phyloP scores from a whole-genome alignment of 64 coral and sea anemone genomes.

The Trachythela sp. region DNA sequence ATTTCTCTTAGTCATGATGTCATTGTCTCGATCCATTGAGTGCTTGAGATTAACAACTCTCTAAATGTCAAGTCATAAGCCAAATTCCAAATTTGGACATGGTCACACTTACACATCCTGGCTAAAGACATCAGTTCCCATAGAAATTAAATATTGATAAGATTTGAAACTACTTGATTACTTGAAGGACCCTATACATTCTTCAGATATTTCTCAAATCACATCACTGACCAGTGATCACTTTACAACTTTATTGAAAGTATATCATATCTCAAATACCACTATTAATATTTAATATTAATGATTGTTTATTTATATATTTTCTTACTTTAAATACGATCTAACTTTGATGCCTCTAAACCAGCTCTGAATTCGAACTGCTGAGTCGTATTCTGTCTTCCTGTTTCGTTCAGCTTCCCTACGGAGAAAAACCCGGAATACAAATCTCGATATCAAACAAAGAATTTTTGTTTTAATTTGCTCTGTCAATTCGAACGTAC shows the following conservation, averaged over 20 bases:
- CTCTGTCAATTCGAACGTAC: too few relatives aligned
- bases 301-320: too few relatives aligned
- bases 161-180: neutral
- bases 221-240: too few relatives aligned
- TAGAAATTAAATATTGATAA: neutral
- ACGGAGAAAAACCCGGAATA: neutral
- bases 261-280: too few relatives aligned
- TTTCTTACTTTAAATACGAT: slow-evolving; percentile 81
- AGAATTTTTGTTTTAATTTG: neutral
- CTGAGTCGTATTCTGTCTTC: slow-evolving; percentile 51
- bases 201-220: neutral
- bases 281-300: too few relatives aligned
- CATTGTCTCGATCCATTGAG: too few relatives aligned
- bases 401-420: slow-evolving; percentile 84
- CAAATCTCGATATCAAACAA: neutral
- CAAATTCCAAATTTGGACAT: too few relatives aligned
- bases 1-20: too few relatives aligned
- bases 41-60: too few relatives aligned
- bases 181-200: neutral
- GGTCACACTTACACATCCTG: too few relatives aligned
- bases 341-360: slow-evolving; percentile 86
- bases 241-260: too few relatives aligned
- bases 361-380: slow-evolving; percentile 87
- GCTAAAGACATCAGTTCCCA: neutral
- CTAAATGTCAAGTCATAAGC: too few relatives aligned